Conservation (phyloP, 2,113 vertebrate genomes). For the human region GRCh38 chr7:109460001-109460500, state of each 20-base stretch:
- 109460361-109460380: not conserved
- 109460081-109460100: not conserved
- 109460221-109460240: not conserved
- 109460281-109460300: not conserved
- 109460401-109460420: not conserved
- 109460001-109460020: not conserved
- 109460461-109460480: not conserved
- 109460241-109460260: not conserved
- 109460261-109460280: not conserved
- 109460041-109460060: not conserved
- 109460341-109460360: not conserved
- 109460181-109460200: not conserved
- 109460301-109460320: not conserved
- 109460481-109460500: not conserved
- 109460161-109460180: not conserved
- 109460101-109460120: not conserved
- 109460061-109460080: not conserved
- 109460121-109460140: not conserved
- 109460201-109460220: not conserved
- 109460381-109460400: not conserved
- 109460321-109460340: not conserved
- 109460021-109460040: not conserved
- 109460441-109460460: not conserved
- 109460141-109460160: not conserved
- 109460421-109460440: conserved; percentile 11